phyloP scores from a whole-genome alignment of 2,888 invertebrate genomes.

The Hedya salicella region DNA sequence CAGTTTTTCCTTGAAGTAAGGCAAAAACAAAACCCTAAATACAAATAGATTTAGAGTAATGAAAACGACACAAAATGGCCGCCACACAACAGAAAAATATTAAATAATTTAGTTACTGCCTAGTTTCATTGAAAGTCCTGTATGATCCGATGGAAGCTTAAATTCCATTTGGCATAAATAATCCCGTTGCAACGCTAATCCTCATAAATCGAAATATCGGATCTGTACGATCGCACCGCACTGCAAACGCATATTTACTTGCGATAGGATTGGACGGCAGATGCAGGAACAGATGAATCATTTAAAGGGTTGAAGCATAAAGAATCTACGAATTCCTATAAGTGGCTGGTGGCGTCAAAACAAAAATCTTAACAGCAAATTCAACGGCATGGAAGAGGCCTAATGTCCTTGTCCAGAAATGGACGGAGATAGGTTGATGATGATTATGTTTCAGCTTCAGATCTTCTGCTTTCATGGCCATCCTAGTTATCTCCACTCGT shows the following conservation, averaged over 20 bases:
- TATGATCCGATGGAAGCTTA: conserved; percentile 42
- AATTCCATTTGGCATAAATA: conserved; percentile 53
- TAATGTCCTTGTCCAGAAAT: too few relatives aligned
- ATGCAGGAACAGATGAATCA: conserved; percentile 9
- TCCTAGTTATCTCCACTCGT: too few relatives aligned
- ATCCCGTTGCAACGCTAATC: conserved; percentile 56
- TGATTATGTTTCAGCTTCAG: too few relatives aligned
- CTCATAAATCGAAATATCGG: conserved; percentile 68
- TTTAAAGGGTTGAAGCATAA: background rate
- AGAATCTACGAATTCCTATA: too few relatives aligned
- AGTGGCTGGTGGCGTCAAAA: too few relatives aligned
- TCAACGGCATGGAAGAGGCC: too few relatives aligned
- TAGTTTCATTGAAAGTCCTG: conserved; percentile 14
- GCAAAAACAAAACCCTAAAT: too few relatives aligned
- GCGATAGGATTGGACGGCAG: conserved; percentile 36
- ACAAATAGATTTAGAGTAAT: too few relatives aligned
- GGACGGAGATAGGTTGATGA: too few relatives aligned
- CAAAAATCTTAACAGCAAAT: too few relatives aligned
- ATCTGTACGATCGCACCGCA: conserved; percentile 51
- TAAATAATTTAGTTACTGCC: conserved; percentile 6
- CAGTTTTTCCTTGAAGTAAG: too few relatives aligned
- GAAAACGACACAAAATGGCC: background rate
- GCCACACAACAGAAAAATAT: background rate
- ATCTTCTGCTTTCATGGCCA: too few relatives aligned
- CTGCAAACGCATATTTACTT: conserved; percentile 60